Evolutionary conservation across 2,888 invertebrate species (phyloP), one percentile per base, ranked within the genome.

Genomic region (Diachrysia chrysitis): DNA sequence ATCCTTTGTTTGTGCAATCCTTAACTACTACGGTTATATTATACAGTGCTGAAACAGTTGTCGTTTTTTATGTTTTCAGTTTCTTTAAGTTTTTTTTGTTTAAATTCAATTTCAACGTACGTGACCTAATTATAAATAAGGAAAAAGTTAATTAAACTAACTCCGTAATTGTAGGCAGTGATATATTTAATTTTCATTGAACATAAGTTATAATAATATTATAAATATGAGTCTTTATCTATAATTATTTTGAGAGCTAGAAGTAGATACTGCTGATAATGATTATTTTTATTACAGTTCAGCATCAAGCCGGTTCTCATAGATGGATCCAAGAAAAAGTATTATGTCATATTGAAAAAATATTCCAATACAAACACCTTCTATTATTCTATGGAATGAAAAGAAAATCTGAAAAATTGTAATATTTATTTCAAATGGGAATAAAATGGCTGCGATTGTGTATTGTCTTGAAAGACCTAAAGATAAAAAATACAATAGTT

Each of bases 1-100:
- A 88, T 87, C 87, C 87, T 86, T 89, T 88, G 86, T 90, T 88
- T 86, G 83, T 79, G 84, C 46, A 54, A 72, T 73, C 79, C 75
- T 73, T 80, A 82, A 81, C 78, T 82, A 82, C 76, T 72, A 57
- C 69, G 55, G 60, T 58, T 72, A 72, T 67, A 64, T 74, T 71
- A 70, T 69, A 64, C 67, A 64, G 63, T 59, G 54, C 25, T 12
- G 17, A 42, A 51, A 29, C 19, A 12, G 6, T 17, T 23, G 58
- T 25, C 61, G 32, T 55, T 46, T 58, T 10, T 37, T 14, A 29
- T 6, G 9, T 59, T 48, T 32, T 51, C 17, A 51, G 12, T 21
- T 51, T 21, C 19, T 51, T n/a, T 42, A 6, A 4, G 2, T 4
- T n/a, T 3, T 16, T 42, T 7, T 42, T 42, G 16, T 16, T 32